Conservation (phyloP, 1,140 invertebrate species). For the Drosophila ohnishii region DNA sequence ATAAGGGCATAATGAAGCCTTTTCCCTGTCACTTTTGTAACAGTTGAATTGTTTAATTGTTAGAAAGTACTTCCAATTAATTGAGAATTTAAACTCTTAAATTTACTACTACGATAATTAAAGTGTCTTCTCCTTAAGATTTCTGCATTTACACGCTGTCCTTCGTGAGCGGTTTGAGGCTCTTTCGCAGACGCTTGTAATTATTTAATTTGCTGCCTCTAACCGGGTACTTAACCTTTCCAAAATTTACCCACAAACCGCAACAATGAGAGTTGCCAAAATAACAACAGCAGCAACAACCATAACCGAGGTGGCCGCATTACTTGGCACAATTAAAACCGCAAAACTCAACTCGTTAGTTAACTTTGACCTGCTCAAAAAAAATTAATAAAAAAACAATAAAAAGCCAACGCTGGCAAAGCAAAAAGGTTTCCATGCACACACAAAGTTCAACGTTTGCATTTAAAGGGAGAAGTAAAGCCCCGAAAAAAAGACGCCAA, state of each 20-base stretch:
- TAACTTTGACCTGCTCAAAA: conserved; percentile 43
- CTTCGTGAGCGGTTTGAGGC: conserved; percentile 14
- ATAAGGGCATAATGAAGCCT: too few relatives aligned
- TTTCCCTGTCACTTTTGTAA: too few relatives aligned
- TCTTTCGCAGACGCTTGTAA: conserved; percentile 40
- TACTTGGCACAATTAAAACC: conserved; percentile 79
- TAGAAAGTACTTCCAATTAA: background rate
- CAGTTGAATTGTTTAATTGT: background rate
- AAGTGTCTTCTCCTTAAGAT: conserved; percentile 7
- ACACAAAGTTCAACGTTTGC: conserved; percentile 38
- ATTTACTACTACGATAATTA: conserved; percentile 1
- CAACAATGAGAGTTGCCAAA: conserved; percentile 67
- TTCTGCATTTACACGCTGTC: conserved; percentile 10
- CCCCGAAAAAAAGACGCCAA: conserved; percentile 10
- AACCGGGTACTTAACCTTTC: conserved; percentile 71
- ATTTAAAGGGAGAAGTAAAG: conserved; percentile 21
- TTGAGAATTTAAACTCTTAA: too few relatives aligned
- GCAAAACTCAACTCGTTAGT: conserved; percentile 56
- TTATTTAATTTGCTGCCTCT: conserved; percentile 71
- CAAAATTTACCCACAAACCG: conserved; percentile 58
- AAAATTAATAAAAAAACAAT: conserved; percentile 8
- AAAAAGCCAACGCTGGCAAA: background rate
- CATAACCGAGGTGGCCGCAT: conserved; percentile 59
- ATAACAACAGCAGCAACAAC: conserved; percentile 45
- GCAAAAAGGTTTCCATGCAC: conserved; percentile 34